Conservation (phyloP, 2,797 vertebrate species). For the Notolepis coatsorum region DNA sequence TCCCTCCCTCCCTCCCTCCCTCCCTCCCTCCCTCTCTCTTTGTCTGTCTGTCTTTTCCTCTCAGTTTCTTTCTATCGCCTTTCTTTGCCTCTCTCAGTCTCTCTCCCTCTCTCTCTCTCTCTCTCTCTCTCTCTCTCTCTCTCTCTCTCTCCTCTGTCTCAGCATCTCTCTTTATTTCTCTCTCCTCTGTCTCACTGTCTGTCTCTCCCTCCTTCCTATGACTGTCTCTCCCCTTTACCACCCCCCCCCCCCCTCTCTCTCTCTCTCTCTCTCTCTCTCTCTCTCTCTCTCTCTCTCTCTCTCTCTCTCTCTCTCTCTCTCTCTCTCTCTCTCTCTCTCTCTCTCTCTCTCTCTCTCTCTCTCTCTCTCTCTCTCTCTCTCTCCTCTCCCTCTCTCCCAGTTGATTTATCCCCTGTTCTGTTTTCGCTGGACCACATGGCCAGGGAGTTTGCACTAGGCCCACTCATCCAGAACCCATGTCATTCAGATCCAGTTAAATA, state of each 20-base stretch:
- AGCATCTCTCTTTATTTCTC: constrained; percentile 13
- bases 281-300: not conserved
- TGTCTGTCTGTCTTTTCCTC: not conserved
- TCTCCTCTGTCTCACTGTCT: constrained; percentile 5
- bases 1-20: constrained; percentile 40
- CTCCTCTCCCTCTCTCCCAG: constrained; percentile 46
- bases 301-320: constrained; percentile 2
- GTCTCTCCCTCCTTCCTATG: constrained; percentile 23
- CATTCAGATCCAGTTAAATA: constrained; percentile 93
- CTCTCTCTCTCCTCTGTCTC: constrained; percentile 3
- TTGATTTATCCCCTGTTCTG: constrained; percentile 93
- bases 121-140: not conserved
- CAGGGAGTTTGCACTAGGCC: constrained; percentile 86
- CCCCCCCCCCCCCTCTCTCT: no score
- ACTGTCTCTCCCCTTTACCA: not conserved
- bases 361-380: constrained; percentile 11
- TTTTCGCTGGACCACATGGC: constrained; percentile 92
- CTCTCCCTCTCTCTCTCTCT: not conserved
- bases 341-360: constrained; percentile 13
- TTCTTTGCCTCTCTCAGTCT: not conserved
- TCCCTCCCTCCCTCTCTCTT: constrained; percentile 15
- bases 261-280: not conserved
- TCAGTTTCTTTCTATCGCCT: not conserved
- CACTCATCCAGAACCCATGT: constrained; percentile 92
- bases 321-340: constrained; percentile 1